Percentiles rank a stretch among this genome's conserved stretches.
Conservation (phyloP, 2,113 vertebrate genomes). For the Ancistrus triradiatus region DNA sequence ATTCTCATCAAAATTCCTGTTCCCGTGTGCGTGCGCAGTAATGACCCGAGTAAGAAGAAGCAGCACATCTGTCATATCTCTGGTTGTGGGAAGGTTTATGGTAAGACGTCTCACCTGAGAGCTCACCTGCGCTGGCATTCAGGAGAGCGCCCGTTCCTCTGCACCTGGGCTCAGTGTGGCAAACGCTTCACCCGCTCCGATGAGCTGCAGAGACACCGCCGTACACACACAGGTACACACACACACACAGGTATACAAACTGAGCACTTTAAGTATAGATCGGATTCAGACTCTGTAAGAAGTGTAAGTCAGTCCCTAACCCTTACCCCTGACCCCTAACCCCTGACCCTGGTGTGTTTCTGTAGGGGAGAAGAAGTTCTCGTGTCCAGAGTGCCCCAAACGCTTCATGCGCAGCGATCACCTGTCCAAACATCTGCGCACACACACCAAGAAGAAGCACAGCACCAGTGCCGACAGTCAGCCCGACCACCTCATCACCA, state of each 20-base stretch:
- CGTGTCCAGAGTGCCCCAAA: conserved; percentile 86
- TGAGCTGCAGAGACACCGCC: conserved; percentile 93
- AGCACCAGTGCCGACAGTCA: conserved; percentile 51
- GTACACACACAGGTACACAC: conserved; percentile 87
- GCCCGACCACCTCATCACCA: conserved; percentile 75
- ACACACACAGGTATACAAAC: not conserved
- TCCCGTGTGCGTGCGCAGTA: conserved; percentile 21
- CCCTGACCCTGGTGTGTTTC: not conserved
- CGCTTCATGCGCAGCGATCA: conserved; percentile 97
- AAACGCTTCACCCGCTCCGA: conserved; percentile 93
- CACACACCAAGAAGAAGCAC: conserved; percentile 88
- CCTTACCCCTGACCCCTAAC: no score
- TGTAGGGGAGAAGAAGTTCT: conserved; percentile 90
- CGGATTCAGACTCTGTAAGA: no score
- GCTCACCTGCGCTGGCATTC: conserved; percentile 97
- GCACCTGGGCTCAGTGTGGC: conserved; percentile 88
- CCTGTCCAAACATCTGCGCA: conserved; percentile 94
- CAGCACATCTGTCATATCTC: conserved; percentile 94
- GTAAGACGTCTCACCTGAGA: conserved; percentile 90
- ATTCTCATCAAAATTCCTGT: no score
- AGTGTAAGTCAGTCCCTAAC: no score
- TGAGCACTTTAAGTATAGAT: not conserved
- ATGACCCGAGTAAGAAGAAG: conserved; percentile 91
- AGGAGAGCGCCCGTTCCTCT: conserved; percentile 90
- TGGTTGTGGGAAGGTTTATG: conserved; percentile 91